These are phyloP conservation scores for Eupithecia subumbrata DNA, from an alignment of 2,888 invertebrate genomes.

Conservation along the genomic window DNA sequence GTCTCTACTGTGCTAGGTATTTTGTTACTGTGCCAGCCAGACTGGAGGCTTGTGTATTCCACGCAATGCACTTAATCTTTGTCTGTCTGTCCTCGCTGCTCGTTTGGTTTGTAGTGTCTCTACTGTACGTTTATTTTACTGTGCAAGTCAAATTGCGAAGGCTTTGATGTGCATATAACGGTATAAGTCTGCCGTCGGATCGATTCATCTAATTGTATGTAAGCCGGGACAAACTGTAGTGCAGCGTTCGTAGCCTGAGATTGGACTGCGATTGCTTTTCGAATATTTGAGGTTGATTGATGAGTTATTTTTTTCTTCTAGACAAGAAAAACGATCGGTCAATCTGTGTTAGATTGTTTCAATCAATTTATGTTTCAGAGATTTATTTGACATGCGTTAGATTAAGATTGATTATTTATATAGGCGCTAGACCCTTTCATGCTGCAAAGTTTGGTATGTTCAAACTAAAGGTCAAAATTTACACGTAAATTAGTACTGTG, in stretches of 20 bases:
- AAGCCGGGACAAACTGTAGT: conserved; percentile 33
- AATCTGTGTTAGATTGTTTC: conserved; percentile 1
- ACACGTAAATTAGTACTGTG: background rate
- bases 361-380: background rate
- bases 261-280: conserved; percentile 24
- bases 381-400: background rate
- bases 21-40: background rate
- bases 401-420: background rate
- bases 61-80: conserved; percentile 12
- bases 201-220: conserved; percentile 44
- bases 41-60: conserved; percentile 6
- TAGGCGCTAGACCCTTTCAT: background rate
- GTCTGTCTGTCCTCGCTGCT: background rate
- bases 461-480: background rate
- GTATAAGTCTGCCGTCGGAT: conserved; percentile 35
- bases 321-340: background rate
- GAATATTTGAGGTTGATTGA: background rate
- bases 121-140: conserved; percentile 2
- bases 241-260: conserved; percentile 19
- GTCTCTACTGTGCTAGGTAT: background rate
- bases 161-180: conserved; percentile 44
- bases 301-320: background rate
- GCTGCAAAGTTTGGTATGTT: background rate
- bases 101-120: background rate
- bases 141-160: conserved; percentile 29